Percentiles rank a stretch among this genome's conserved stretches.
phyloP scores from a whole-genome alignment of 2,113 vertebrate genomes.

The Pundamilia nyererei region DNA sequence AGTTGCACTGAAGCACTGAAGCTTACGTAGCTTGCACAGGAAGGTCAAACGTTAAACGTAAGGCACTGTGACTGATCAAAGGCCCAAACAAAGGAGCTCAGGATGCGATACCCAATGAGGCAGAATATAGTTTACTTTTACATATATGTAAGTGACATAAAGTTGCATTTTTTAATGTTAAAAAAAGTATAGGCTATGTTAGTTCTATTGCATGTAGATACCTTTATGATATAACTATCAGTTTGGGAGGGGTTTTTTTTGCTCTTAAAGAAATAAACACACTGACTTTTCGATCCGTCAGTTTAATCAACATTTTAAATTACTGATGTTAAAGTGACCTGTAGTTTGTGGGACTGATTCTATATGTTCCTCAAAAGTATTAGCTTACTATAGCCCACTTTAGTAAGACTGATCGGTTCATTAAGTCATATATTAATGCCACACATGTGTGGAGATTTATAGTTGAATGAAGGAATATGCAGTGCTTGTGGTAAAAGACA shows the following conservation, averaged over 20 bases:
- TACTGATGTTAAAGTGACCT: neutral
- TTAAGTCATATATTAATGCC: neutral
- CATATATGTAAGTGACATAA: neutral
- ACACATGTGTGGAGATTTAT: neutral
- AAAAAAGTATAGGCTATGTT: neutral
- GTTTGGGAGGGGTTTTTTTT: neutral
- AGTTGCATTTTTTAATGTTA: neutral
- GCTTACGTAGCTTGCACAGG: neutral
- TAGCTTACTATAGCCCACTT: neutral
- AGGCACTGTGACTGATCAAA: neutral
- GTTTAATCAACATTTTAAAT: neutral
- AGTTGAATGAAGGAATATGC: neutral
- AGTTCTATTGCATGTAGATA: neutral
- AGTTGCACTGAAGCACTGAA: neutral
- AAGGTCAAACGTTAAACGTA: neutral
- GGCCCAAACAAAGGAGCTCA: neutral
- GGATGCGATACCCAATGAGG: neutral
- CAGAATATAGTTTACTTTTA: neutral
- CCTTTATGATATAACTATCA: neutral
- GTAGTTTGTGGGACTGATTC: neutral
- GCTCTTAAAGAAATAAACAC: neutral
- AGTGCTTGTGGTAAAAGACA: neutral
- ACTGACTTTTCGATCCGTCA: neutral
- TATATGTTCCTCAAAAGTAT: neutral
- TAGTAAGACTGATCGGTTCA: neutral